These are phyloP conservation scores for Tenualosa ilisha DNA, from an alignment of 2,797 vertebrate genomes.

Conservation along the genomic window DNA sequence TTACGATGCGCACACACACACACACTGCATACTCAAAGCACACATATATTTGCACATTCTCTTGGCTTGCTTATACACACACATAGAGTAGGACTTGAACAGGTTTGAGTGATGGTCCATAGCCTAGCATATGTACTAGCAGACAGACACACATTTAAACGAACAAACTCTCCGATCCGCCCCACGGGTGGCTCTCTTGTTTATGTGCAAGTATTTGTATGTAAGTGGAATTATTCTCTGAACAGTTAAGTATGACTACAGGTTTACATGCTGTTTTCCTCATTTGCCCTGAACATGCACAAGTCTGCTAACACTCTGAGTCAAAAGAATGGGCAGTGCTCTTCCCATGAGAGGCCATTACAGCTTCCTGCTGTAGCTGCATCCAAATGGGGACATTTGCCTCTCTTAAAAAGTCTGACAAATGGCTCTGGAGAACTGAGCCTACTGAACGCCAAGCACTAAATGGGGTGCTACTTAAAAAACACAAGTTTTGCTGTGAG, in stretches of 20 bases:
- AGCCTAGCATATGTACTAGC: not conserved
- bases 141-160: not conserved
- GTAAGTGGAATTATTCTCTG: not conserved
- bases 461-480: not conserved
- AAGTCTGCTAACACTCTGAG: not conserved
- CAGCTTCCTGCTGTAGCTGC: not conserved
- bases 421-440: not conserved
- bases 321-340: not conserved
- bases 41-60: not conserved
- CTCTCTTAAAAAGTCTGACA: not conserved
- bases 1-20: not conserved
- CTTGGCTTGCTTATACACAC: not conserved
- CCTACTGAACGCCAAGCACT: not conserved
- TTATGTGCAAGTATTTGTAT: slow-evolving; percentile 1
- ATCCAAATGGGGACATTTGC: not conserved
- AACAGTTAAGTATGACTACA: not conserved
- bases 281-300: not conserved
- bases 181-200: not conserved
- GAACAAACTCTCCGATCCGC: not conserved
- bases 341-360: not conserved
- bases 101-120: not conserved
- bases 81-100: not conserved
- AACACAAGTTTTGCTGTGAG: not conserved
- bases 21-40: slow-evolving; percentile 26
- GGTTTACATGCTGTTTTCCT: not conserved